phyloP scores from a whole-genome alignment of 2,113 vertebrate species.

The Notarius quadriscutis region DNA sequence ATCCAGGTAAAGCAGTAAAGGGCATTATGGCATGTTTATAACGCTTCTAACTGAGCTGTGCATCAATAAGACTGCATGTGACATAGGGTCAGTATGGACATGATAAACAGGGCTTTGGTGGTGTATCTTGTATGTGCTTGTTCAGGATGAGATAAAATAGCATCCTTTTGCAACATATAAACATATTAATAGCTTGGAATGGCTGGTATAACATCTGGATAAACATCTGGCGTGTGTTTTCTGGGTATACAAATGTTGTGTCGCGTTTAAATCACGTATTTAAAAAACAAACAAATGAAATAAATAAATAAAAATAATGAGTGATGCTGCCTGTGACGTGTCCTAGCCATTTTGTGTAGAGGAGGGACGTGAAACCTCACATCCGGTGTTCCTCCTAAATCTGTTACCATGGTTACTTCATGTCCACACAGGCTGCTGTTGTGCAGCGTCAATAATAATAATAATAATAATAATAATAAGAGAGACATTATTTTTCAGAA shows the following conservation, averaged over 20 bases:
- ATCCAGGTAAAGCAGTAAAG: slow-evolving; percentile 38
- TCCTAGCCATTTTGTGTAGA: background rate
- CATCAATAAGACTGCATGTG: background rate
- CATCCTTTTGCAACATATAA: background rate
- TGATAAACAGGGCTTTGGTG: background rate
- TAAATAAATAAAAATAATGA: background rate
- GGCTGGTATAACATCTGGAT: background rate
- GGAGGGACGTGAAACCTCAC: background rate
- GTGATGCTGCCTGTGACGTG: slow-evolving; percentile 17
- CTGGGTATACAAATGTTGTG: background rate
- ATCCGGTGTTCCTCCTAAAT: slow-evolving; percentile 6
- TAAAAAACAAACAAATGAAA: background rate
- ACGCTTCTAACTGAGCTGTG: background rate
- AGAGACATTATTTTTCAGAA: background rate
- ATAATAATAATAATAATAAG: too few relatives aligned
- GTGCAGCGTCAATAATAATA: too few relatives aligned
- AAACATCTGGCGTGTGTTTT: background rate
- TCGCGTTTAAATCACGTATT: background rate
- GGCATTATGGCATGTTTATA: background rate
- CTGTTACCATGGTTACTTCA: slow-evolving; percentile 29
- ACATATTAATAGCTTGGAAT: background rate
- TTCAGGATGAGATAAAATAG: background rate
- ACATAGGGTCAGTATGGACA: background rate
- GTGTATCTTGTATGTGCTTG: background rate
- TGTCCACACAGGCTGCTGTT: background rate